Evolutionary conservation across 2,113 vertebrate genomes (phyloP).

Genomic region (Ovis aries): DNA sequence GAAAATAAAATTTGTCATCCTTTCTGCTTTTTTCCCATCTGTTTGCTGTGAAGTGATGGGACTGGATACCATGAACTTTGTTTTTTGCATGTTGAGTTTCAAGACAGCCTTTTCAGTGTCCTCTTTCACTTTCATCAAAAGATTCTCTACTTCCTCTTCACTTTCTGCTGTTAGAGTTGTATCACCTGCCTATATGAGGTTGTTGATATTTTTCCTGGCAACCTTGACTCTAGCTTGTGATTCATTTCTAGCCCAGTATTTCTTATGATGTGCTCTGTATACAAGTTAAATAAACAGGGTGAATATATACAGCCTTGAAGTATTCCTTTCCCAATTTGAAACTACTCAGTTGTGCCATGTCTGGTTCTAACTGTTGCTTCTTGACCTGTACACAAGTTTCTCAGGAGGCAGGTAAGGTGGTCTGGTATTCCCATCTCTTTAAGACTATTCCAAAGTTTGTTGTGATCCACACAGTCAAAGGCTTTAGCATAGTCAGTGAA

Average conservation of each 20-base stretch:
- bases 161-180: background rate
- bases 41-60: background rate
- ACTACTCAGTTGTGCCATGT: background rate
- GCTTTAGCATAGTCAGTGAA: background rate
- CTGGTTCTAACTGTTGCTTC: background rate
- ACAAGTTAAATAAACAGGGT: background rate
- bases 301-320: background rate
- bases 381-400: background rate
- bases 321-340: background rate
- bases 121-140: background rate
- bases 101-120: background rate
- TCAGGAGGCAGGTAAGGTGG: background rate
- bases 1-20: background rate
- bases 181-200: background rate
- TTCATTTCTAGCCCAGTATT: background rate
- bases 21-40: background rate
- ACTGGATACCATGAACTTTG: background rate
- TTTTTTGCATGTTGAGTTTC: background rate
- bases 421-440: background rate
- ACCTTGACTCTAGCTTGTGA: background rate
- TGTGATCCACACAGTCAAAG: background rate
- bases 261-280: background rate
- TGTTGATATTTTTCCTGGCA: background rate
- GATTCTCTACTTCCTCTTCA: background rate
- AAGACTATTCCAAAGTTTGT: background rate